Conservation (phyloP, 2,113 vertebrate genomes). For the Plecotus auritus region DNA sequence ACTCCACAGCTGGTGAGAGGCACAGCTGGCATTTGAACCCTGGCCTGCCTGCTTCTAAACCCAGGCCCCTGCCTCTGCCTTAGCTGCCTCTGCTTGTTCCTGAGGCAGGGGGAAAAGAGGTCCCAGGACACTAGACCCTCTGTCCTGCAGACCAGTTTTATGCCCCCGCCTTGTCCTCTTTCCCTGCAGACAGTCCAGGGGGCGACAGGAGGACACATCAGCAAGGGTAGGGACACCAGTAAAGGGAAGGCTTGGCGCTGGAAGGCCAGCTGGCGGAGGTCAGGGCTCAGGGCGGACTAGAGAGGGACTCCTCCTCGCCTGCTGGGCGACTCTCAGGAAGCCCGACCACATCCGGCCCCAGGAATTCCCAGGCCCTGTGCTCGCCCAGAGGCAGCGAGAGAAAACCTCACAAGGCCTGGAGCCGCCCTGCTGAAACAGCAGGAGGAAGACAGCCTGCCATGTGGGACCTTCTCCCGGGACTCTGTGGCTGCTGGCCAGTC, state of each 20-base stretch:
- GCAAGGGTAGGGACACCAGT: background rate
- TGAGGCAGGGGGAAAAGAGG: background rate
- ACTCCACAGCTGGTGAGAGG: background rate
- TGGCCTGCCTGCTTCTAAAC: background rate
- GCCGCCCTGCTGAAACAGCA: background rate
- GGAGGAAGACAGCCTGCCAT: background rate
- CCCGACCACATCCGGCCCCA: conserved; percentile 45
- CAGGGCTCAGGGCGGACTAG: conserved; percentile 19
- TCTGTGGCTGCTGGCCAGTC: background rate
- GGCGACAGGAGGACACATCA: background rate
- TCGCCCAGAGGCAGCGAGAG: background rate
- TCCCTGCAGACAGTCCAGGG: background rate
- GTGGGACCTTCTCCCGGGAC: background rate
- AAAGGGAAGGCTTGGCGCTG: background rate
- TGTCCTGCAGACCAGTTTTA: background rate
- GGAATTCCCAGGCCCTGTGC: conserved; percentile 65
- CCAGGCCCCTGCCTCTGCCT: background rate
- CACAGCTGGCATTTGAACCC: background rate
- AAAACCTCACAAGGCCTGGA: background rate
- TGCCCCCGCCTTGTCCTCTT: background rate
- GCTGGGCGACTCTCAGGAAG: conserved; percentile 63
- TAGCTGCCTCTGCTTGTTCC: background rate
- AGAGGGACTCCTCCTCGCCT: conserved; percentile 49
- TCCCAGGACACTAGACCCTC: background rate
- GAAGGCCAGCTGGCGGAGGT: conserved; percentile 18